These are phyloP conservation scores for Cyclophora punctaria DNA, from an alignment of 2,888 invertebrate genomes.

Conservation along the genomic window DNA sequence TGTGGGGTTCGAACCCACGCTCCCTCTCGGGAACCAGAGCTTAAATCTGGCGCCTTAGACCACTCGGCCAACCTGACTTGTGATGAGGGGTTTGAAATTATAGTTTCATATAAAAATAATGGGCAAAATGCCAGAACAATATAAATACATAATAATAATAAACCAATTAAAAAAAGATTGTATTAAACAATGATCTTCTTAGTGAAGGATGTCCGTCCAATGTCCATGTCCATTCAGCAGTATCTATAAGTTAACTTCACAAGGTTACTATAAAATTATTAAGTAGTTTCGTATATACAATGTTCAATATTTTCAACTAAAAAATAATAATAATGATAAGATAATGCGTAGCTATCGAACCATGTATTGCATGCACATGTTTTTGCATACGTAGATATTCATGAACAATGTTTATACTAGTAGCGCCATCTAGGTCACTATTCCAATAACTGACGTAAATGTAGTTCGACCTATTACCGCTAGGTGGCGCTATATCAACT, in stretches of 20 bases:
- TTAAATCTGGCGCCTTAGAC: slow-evolving; percentile 90
- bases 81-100: slow-evolving; percentile 12
- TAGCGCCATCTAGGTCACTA: background rate
- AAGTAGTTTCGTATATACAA: too few species aligned
- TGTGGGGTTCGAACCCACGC: slow-evolving; percentile 91
- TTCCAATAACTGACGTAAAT: background rate
- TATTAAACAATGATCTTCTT: too few species aligned
- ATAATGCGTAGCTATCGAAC: background rate
- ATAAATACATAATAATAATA: too few species aligned
- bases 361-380: background rate
- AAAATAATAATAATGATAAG: too few species aligned
- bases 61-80: slow-evolving; percentile 85
- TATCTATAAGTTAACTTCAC: too few species aligned
- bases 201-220: too few species aligned
- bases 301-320: too few species aligned
- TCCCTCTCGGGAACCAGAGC: slow-evolving; percentile 87
- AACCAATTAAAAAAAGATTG: too few species aligned
- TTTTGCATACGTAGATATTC: too few species aligned
- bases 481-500: slow-evolving; percentile 15
- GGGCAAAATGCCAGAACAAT: slow-evolving; percentile 13
- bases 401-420: background rate
- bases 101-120: background rate
- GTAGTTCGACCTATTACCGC: background rate
- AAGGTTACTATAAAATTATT: too few species aligned
- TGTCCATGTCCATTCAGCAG: too few species aligned